Percentiles rank a stretch among this genome's conserved stretches.
Evolutionary conservation across 2,113 vertebrate genomes (phyloP).

Genomic region (Sinocyclocheilus rhinocerous): DNA sequence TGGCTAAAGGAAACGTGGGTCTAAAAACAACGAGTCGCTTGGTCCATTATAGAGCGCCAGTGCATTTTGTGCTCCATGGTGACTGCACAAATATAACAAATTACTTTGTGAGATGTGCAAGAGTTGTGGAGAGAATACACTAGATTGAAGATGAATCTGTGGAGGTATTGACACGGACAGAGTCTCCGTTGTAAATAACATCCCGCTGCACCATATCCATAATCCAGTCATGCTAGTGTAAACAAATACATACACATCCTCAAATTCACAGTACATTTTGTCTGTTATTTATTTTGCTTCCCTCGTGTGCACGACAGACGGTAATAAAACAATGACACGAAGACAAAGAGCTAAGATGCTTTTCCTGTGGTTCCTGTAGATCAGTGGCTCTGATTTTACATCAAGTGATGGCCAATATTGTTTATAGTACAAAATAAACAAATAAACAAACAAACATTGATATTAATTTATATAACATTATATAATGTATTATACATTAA

Average conservation of each 20-base stretch:
- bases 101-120: constrained; percentile 58
- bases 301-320: constrained; percentile 51
- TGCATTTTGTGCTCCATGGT: constrained; percentile 66
- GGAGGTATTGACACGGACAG: constrained; percentile 69
- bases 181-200: constrained; percentile 67
- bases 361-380: background rate
- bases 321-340: constrained; percentile 26
- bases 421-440: background rate
- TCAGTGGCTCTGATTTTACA: background rate
- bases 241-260: constrained; percentile 34
- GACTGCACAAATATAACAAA: constrained; percentile 78
- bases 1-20: constrained; percentile 47
- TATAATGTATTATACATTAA: background rate
- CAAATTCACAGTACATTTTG: constrained; percentile 62
- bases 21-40: constrained; percentile 44
- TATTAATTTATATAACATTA: background rate
- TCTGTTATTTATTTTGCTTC: constrained; percentile 64
- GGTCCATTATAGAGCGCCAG: constrained; percentile 70
- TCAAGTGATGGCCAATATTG: background rate
- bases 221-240: constrained; percentile 44
- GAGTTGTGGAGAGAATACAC: constrained; percentile 65
- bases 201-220: constrained; percentile 48
- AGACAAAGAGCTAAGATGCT: background rate
- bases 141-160: constrained; percentile 72
- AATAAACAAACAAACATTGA: background rate